Percentiles rank a stretch among this genome's conserved stretches.
phyloP scores from a whole-genome alignment of 2,888 invertebrate species.

The Acronicta psi region DNA sequence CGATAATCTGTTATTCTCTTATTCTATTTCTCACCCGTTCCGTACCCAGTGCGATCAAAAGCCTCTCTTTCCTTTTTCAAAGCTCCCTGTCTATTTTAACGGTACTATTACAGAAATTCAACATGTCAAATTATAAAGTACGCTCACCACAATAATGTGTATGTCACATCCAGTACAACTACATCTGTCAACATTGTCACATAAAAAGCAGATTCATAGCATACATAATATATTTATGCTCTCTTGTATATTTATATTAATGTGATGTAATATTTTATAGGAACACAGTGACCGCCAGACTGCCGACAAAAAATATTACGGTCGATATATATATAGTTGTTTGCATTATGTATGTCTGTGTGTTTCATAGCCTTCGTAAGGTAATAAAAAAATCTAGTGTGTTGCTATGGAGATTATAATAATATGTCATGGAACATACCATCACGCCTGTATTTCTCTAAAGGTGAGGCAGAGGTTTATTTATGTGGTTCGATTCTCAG shows the following conservation, averaged over 20 bases:
- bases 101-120: no score
- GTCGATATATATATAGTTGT: conserved; percentile 12
- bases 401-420: conserved; percentile 28
- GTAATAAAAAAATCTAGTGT: conserved; percentile 11
- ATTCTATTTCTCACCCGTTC: no score
- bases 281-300: conserved; percentile 50
- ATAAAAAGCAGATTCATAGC: conserved; percentile 58
- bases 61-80: no score
- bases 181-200: conserved; percentile 40
- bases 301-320: conserved; percentile 47
- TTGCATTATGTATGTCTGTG: background rate
- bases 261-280: conserved; percentile 54
- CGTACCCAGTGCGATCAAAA: no score
- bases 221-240: conserved; percentile 46
- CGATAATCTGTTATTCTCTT: no score
- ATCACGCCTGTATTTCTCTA: no score
- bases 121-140: background rate
- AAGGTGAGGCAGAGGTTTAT: no score
- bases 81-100: no score
- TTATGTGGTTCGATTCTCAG: no score
- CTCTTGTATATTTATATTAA: conserved; percentile 51
- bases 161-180: conserved; percentile 37
- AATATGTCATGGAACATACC: no score
- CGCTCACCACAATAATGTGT: background rate
- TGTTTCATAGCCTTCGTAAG: conserved; percentile 14